Percentiles rank a stretch among this genome's conserved stretches.
These are phyloP conservation scores for Cepphus grylle DNA, from an alignment of 2,113 vertebrate genomes.

Conservation along the genomic window DNA sequence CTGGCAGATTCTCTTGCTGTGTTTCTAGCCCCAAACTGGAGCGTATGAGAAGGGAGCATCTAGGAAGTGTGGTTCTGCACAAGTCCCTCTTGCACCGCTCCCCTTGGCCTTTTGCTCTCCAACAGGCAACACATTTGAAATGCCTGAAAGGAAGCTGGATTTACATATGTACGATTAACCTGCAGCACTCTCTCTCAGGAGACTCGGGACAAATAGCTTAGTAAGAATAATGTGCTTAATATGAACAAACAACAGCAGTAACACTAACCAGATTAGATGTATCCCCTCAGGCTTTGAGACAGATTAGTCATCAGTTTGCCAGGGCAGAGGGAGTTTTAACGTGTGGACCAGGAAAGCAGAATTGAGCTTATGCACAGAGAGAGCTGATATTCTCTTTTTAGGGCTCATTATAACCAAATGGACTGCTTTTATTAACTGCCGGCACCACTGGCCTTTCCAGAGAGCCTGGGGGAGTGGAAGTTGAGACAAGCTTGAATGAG, in stretches of 20 bases:
- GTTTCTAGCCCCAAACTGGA: not conserved
- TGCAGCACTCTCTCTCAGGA: not conserved
- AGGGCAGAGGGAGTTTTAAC: not conserved
- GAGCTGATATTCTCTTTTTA: not conserved
- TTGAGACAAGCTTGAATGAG: not conserved
- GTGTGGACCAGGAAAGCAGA: not conserved
- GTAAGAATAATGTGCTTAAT: not conserved
- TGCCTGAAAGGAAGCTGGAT: not conserved
- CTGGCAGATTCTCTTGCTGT: not conserved
- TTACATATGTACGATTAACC: not conserved
- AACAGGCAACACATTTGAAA: not conserved
- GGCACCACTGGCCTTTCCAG: not conserved
- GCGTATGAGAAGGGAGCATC: not conserved
- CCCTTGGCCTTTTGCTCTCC: not conserved
- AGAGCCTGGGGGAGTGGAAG: not conserved
- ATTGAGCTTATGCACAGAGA: not conserved
- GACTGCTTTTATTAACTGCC: not conserved
- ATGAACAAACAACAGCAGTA: not conserved
- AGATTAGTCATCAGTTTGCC: not conserved
- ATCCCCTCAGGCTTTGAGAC: not conserved
- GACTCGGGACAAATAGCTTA: not conserved
- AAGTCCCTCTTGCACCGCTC: not conserved
- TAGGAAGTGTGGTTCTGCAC: not conserved
- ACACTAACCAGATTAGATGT: constrained; percentile 1
- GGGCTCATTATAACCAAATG: not conserved